These are phyloP conservation scores for Melanotaenia duboulayi DNA, from an alignment of 2,113 vertebrate species.

Conservation along the genomic window DNA sequence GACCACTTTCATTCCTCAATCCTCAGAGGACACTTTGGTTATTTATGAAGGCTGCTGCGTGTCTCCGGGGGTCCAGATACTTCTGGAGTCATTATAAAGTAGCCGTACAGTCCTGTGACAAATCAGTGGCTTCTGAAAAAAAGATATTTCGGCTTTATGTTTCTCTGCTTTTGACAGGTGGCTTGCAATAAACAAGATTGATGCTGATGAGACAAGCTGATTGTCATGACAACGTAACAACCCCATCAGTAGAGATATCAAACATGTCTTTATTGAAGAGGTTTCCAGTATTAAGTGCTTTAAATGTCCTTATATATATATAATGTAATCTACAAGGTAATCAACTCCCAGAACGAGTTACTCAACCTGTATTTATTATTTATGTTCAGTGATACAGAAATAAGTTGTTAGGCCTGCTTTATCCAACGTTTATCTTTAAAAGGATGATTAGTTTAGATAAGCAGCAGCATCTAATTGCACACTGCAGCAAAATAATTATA, in stretches of 20 bases:
- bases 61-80: slow-evolving; percentile 57
- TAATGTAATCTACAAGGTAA: too few species aligned
- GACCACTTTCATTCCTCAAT: slow-evolving; percentile 59
- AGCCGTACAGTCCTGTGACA: slow-evolving; percentile 9
- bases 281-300: too few species aligned
- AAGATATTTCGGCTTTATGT: neutral
- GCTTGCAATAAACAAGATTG: neutral
- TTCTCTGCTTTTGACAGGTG: neutral
- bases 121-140: slow-evolving; percentile 15
- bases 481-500: neutral
- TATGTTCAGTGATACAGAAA: neutral
- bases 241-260: too few species aligned
- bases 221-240: too few species aligned
- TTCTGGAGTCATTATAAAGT: slow-evolving; percentile 38
- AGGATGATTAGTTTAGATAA: neutral
- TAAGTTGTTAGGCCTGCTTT: too few species aligned
- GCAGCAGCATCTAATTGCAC: neutral
- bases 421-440: neutral
- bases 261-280: too few species aligned
- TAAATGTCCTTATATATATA: too few species aligned
- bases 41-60: slow-evolving; percentile 59
- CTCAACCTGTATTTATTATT: neutral
- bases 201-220: neutral
- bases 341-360: neutral
- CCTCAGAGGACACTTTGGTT: slow-evolving; percentile 59